A percentile compares a stretch with the other conserved stretches of the same genome.
Conservation (phyloP, 1,140 invertebrate genomes). For the Nylanderia fulva region DNA sequence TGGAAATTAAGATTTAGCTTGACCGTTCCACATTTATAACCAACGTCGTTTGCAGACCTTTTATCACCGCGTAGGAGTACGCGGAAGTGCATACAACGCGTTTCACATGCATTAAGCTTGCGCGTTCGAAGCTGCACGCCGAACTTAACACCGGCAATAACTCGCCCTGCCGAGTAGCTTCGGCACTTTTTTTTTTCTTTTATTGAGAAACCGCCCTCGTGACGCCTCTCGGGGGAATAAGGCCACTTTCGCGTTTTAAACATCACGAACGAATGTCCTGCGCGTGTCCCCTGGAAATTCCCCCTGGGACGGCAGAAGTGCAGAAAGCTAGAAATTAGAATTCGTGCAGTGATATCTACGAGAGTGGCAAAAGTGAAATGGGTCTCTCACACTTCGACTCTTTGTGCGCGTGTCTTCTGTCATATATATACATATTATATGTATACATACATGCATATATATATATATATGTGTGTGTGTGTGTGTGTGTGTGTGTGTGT, state of each 20-base stretch:
- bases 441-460: too few relatives aligned
- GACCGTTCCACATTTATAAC: slow-evolving; percentile 22
- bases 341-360: slow-evolving; percentile 40
- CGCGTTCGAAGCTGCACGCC: neutral
- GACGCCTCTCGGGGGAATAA: neutral
- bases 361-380: neutral
- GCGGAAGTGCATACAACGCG: slow-evolving; percentile 14
- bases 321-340: slow-evolving; percentile 58
- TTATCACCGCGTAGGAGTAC: slow-evolving; percentile 49
- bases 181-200: neutral
- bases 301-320: slow-evolving; percentile 17
- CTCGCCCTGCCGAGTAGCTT: neutral
- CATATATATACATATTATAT: neutral
- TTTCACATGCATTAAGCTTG: slow-evolving; percentile 12
- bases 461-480: too few relatives aligned
- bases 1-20: slow-evolving; percentile 45
- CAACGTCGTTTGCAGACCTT: slow-evolving; percentile 8
- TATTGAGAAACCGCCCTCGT: neutral
- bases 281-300: slow-evolving; percentile 15
- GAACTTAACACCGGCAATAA: slow-evolving; percentile 30
- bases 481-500: too few relatives aligned
- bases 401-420: slow-evolving; percentile 14
- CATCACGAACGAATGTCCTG: slow-evolving; percentile 11
- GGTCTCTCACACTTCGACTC: slow-evolving; percentile 32
- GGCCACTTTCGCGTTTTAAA: slow-evolving; percentile 49